Conservation (phyloP, 2,797 vertebrate species). For the Ambastaia sidthimunki region DNA sequence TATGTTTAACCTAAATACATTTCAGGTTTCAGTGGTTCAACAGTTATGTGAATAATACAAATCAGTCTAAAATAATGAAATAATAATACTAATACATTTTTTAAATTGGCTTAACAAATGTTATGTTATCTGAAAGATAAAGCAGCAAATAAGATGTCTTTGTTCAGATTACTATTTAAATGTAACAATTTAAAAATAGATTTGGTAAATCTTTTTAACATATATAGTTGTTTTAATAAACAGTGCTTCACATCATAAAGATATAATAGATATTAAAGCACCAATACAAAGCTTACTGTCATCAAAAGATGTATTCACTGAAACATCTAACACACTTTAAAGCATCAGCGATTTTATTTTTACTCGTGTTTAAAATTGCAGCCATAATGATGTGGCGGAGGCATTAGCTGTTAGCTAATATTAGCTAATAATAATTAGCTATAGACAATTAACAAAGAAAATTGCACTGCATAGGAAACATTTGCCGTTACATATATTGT, state of each 20-base stretch:
- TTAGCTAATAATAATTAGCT: not conserved
- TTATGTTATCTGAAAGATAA: not conserved
- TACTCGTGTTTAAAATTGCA: not conserved
- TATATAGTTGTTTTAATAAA: not conserved
- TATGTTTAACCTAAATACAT: not conserved
- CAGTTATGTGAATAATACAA: not conserved
- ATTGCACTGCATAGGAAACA: not conserved
- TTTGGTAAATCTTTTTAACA: not conserved
- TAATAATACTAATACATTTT: not conserved
- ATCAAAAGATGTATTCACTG: not conserved
- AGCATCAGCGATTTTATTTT: conserved; percentile 10
- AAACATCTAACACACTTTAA: conserved; percentile 1
- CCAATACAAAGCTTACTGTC: not conserved
- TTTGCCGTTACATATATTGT: not conserved
- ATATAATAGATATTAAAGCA: not conserved
- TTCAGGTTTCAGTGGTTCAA: not conserved
- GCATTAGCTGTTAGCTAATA: not conserved
- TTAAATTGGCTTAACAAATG: not conserved
- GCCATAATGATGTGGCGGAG: not conserved
- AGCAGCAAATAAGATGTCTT: not conserved
- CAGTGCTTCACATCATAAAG: not conserved
- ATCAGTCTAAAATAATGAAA: not conserved
- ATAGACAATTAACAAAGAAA: conserved; percentile 8
- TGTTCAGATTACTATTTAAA: too few relatives aligned
- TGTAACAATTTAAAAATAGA: not conserved